phyloP scores from a whole-genome alignment of 2,888 invertebrate genomes.

The Euplexia lucipara region DNA sequence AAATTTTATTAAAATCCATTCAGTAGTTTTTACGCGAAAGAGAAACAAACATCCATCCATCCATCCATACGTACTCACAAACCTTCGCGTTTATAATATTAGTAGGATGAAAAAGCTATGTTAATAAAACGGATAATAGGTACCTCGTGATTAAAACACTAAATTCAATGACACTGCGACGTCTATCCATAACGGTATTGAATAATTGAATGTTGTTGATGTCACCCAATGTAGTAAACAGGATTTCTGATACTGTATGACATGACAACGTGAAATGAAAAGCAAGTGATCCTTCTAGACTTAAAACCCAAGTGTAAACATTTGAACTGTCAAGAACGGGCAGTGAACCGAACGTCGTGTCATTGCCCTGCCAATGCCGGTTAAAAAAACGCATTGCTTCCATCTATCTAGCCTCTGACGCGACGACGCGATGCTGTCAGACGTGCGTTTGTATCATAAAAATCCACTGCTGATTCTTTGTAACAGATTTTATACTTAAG shows the following conservation, averaged over 20 bases:
- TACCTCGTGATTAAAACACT: slow-evolving; percentile 10
- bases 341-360: slow-evolving; percentile 88
- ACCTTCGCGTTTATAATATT: too few relatives aligned
- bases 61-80: too few relatives aligned
- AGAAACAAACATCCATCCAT: too few relatives aligned
- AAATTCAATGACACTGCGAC: slow-evolving; percentile 4
- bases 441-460: slow-evolving; percentile 75
- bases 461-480: slow-evolving; percentile 56
- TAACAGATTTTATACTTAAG: slow-evolving; percentile 9
- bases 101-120: neutral
- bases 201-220: slow-evolving; percentile 34
- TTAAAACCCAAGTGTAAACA: slow-evolving; percentile 85
- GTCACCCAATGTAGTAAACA: slow-evolving; percentile 28
- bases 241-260: slow-evolving; percentile 60
- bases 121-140: slow-evolving; percentile 8
- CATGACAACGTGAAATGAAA: slow-evolving; percentile 70
- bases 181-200: slow-evolving; percentile 16
- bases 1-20: too few relatives aligned
- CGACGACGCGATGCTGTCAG: slow-evolving; percentile 70
- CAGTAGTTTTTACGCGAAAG: too few relatives aligned
- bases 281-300: slow-evolving; percentile 84
- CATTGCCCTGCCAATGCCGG: slow-evolving; percentile 89
- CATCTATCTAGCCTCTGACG: slow-evolving; percentile 81
- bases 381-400: slow-evolving; percentile 89
- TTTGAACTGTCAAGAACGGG: slow-evolving; percentile 91